Evolutionary conservation across 2,113 vertebrate genomes (phyloP).

Genomic region (Aegotheles bennettii): DNA sequence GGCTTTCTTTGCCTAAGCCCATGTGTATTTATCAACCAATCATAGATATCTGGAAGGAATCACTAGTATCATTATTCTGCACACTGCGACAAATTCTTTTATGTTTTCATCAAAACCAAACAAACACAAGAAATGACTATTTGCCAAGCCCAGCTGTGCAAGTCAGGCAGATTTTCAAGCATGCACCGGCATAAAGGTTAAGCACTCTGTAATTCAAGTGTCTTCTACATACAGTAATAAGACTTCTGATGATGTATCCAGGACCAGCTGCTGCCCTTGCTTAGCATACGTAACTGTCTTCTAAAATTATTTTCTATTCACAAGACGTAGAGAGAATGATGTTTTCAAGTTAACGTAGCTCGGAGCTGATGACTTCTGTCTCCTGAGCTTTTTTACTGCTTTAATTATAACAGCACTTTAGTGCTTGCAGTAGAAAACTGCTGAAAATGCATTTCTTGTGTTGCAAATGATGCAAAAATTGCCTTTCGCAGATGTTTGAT

Average conservation of each 20-base stretch:
- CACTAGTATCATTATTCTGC: neutral
- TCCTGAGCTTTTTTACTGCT: neutral
- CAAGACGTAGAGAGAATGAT: neutral
- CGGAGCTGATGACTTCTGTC: neutral
- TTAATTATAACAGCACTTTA: slow-evolving; percentile 7
- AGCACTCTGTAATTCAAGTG: neutral
- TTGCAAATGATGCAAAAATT: neutral
- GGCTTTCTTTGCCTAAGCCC: neutral
- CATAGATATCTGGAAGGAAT: neutral
- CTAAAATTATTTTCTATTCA: slow-evolving; percentile 36
- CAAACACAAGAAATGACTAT: neutral
- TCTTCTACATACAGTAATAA: neutral
- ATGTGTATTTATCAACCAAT: neutral
- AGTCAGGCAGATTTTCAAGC: slow-evolving; percentile 28
- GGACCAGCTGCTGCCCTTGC: slow-evolving; percentile 9
- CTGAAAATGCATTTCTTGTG: slow-evolving; percentile 5
- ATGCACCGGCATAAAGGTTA: neutral
- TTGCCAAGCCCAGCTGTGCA: slow-evolving; percentile 7
- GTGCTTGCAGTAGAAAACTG: neutral
- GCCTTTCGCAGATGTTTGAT: neutral
- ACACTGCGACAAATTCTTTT: neutral
- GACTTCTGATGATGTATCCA: neutral
- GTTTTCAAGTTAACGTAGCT: slow-evolving; percentile 5
- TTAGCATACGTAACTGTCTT: neutral
- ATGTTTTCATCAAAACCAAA: neutral